phyloP scores from a whole-genome alignment of 1,140 invertebrate species.

The Euborellia annulipes region DNA sequence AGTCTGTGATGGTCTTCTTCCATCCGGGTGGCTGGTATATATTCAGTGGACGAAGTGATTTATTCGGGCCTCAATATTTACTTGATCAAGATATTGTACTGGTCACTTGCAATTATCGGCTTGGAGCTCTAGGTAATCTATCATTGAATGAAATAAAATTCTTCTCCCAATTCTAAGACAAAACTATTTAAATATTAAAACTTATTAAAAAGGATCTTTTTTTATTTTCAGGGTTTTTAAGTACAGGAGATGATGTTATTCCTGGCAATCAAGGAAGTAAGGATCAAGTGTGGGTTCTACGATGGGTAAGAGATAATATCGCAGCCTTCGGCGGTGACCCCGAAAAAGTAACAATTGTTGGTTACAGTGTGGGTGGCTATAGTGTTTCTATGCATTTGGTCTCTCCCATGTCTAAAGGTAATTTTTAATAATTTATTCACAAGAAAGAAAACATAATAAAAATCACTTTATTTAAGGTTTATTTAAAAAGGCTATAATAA shows the following conservation, averaged over 20 bases:
- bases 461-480: too few species aligned
- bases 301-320: slow-evolving; percentile 87
- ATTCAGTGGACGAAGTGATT: slow-evolving; percentile 17
- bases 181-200: too few species aligned
- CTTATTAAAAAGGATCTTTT: too few species aligned
- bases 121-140: slow-evolving; percentile 33
- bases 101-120: slow-evolving; percentile 40
- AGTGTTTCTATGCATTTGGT: slow-evolving; percentile 69
- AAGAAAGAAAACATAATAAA: too few species aligned
- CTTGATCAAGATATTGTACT: slow-evolving; percentile 35
- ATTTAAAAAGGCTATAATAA: too few species aligned
- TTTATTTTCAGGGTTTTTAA: not conserved
- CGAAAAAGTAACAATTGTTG: slow-evolving; percentile 82
- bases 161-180: too few species aligned
- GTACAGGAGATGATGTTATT: slow-evolving; percentile 34
- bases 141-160: too few species aligned
- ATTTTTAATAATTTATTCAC: too few species aligned
- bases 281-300: slow-evolving; percentile 81
- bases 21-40: slow-evolving; percentile 29
- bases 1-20: slow-evolving; percentile 27
- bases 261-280: slow-evolving; percentile 71
- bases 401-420: slow-evolving; percentile 60
- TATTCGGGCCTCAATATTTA: slow-evolving; percentile 29
- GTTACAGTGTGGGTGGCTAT: slow-evolving; percentile 79
- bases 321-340: slow-evolving; percentile 82